Conservation (phyloP, 1,140 invertebrate species). For the Trichonephila inaurata region DNA sequence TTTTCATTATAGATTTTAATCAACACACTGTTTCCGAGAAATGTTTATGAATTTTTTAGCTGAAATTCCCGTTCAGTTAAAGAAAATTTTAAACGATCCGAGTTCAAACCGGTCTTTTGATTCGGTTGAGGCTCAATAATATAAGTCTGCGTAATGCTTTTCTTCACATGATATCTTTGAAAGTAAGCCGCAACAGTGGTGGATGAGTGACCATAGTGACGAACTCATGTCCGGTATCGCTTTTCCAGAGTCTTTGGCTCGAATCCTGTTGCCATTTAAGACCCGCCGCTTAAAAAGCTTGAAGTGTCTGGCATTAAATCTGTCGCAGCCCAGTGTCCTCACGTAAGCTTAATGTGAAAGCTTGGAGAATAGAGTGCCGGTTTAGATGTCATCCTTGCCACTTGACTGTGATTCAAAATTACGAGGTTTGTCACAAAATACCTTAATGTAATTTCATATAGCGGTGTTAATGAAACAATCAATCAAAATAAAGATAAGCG, state of each 20-base stretch:
- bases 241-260: background rate
- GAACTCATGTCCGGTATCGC: background rate
- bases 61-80: too few relatives aligned
- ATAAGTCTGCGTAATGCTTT: too few relatives aligned
- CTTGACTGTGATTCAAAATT: background rate
- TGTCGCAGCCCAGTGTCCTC: background rate
- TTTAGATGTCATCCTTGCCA: background rate
- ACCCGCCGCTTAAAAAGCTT: background rate
- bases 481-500: too few relatives aligned
- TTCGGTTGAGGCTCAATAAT: too few relatives aligned
- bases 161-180: too few relatives aligned
- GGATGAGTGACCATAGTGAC: too few relatives aligned
- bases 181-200: too few relatives aligned
- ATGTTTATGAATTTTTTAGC: too few relatives aligned
- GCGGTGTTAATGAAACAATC: background rate
- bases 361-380: background rate
- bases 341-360: background rate
- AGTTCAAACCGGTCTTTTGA: too few relatives aligned
- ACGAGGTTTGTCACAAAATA: background rate
- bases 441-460: background rate
- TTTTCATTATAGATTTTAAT: too few relatives aligned
- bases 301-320: background rate
- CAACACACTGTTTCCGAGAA: too few relatives aligned
- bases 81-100: too few relatives aligned
- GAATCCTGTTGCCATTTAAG: background rate